These are phyloP conservation scores for Torymus aiolomorphi DNA, from an alignment of 2,888 invertebrate genomes.

Conservation along the genomic window DNA sequence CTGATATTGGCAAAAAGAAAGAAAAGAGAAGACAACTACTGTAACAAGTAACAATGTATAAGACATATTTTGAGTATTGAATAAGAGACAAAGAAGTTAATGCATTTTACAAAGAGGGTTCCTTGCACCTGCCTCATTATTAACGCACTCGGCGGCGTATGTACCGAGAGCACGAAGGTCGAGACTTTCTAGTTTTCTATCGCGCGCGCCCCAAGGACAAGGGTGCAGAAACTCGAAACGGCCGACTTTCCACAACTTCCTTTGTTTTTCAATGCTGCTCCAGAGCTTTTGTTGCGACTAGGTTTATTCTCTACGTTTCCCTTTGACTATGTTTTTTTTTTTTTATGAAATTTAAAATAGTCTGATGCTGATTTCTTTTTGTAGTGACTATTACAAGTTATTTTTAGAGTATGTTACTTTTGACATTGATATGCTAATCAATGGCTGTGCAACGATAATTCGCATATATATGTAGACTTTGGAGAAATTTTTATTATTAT, in stretches of 20 bases:
- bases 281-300: slow-evolving; percentile 13
- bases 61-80: slow-evolving; percentile 37
- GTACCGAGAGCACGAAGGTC: slow-evolving; percentile 35
- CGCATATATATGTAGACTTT: too few relatives aligned
- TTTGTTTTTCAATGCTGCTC: slow-evolving; percentile 13
- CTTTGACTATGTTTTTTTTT: slow-evolving; percentile 4
- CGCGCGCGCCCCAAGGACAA: slow-evolving; percentile 14
- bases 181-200: slow-evolving; percentile 34
- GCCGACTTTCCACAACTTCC: slow-evolving; percentile 5
- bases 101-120: slow-evolving; percentile 28
- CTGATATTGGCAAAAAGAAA: slow-evolving; percentile 1
- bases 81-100: slow-evolving; percentile 30
- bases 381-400: too few relatives aligned
- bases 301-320: too few relatives aligned
- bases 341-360: background rate
- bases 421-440: too few relatives aligned
- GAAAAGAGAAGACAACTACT: background rate
- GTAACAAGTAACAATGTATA: slow-evolving; percentile 22
- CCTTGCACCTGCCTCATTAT: slow-evolving; percentile 45
- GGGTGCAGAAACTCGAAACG: background rate
- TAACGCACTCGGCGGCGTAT: slow-evolving; percentile 24
- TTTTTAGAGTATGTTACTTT: too few relatives aligned
- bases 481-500: too few relatives aligned
- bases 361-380: too few relatives aligned
- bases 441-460: too few relatives aligned